These are phyloP conservation scores for Falco naumanni DNA, from an alignment of 2,797 vertebrate genomes.

Conservation along the genomic window DNA sequence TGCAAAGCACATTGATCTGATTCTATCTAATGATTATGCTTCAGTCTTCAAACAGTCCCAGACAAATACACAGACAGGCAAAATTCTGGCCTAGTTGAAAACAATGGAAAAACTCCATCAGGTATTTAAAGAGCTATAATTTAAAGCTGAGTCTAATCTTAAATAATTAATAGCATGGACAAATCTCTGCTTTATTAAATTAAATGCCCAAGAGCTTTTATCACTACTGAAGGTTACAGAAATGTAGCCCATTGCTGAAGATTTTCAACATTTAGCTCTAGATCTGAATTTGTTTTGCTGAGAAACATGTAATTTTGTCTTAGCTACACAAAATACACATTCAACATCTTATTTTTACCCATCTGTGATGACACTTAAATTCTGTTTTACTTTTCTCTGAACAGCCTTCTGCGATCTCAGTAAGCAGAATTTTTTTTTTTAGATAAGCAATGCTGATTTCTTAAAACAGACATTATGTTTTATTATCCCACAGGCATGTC, in stretches of 20 bases:
- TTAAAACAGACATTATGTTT: not conserved
- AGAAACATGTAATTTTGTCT: not conserved
- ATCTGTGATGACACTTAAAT: constrained; percentile 7
- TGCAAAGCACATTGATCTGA: not conserved
- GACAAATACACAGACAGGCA: not conserved
- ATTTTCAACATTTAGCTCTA: not conserved
- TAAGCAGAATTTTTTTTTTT: not conserved
- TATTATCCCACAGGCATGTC: not conserved
- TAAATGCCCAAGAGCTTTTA: not conserved
- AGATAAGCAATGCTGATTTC: not conserved
- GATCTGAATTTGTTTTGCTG: not conserved
- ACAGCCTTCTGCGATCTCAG: constrained; percentile 10
- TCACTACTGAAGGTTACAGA: not conserved
- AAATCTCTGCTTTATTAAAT: not conserved
- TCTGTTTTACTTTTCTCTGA: constrained; percentile 8
- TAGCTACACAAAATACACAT: constrained; percentile 12
- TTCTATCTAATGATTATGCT: not conserved
- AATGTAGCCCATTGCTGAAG: not conserved
- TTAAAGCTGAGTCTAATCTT: not conserved
- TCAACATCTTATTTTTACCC: not conserved
- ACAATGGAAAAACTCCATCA: not conserved
- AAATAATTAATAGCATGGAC: not conserved
- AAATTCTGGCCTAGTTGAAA: not conserved
- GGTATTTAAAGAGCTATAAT: not conserved
- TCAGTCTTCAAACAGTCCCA: not conserved